Evolutionary conservation across 2,888 invertebrate genomes (phyloP).

Genomic region (Tetragonula carbonaria): DNA sequence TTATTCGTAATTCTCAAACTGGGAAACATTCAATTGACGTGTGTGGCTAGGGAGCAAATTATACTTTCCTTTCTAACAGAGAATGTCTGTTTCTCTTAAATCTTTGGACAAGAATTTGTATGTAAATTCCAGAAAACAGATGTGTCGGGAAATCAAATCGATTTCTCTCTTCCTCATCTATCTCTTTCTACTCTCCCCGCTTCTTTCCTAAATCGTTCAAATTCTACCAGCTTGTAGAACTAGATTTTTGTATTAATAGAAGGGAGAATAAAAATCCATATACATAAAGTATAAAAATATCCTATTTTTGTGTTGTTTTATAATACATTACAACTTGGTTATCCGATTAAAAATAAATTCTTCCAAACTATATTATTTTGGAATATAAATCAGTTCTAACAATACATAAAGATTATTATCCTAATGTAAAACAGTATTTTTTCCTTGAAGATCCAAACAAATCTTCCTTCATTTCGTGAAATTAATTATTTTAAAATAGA

Average conservation of each 20-base stretch:
- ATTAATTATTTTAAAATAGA: not conserved
- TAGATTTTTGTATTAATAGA: not conserved
- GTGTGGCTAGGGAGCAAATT: constrained; percentile 15
- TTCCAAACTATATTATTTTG: not conserved
- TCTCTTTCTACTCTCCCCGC: not conserved
- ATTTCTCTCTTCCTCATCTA: constrained; percentile 9
- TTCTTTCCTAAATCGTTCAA: not conserved
- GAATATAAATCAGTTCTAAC: not conserved
- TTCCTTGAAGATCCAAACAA: not conserved
- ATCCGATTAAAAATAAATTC: not conserved
- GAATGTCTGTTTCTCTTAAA: constrained; percentile 40
- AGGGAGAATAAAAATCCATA: not conserved
- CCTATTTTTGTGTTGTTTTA: not conserved
- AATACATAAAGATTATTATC: not conserved
- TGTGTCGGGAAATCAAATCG: constrained; percentile 35
- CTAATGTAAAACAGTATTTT: not conserved
- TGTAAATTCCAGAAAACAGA: constrained; percentile 48
- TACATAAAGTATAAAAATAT: not conserved
- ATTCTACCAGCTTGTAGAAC: not conserved
- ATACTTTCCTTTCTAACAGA: constrained; percentile 10
- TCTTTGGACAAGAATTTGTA: constrained; percentile 45
- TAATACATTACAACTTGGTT: not conserved
- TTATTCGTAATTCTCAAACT: constrained; percentile 29
- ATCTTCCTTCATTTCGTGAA: not conserved
- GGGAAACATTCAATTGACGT: constrained; percentile 40